Evolutionary conservation across 2,888 invertebrate genomes (phyloP).

Genomic region (Agonopterix alstromeriana): DNA sequence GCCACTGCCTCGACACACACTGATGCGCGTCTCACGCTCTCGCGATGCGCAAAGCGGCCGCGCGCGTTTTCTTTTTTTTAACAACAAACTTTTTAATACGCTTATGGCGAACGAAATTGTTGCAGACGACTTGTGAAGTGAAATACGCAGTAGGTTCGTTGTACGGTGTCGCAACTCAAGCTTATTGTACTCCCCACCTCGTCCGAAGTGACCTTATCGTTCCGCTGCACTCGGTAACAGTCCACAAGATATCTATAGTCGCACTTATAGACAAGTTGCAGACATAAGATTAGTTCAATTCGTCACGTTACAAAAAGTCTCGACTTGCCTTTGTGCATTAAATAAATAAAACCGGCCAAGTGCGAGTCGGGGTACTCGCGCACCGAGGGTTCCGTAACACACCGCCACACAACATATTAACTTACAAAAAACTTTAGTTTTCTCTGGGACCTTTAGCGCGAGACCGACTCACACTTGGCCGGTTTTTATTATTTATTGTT

Average conservation of each 20-base stretch:
- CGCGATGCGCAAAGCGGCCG: constrained; percentile 42
- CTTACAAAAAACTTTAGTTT: too few species aligned
- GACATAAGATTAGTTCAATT: too few species aligned
- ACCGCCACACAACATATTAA: too few species aligned
- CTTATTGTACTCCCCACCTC: constrained; percentile 56
- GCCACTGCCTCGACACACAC: constrained; percentile 49
- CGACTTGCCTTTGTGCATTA: too few species aligned
- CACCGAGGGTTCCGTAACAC: too few species aligned
- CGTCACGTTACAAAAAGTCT: too few species aligned
- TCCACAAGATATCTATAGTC: constrained; percentile 13
- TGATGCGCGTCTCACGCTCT: constrained; percentile 24
- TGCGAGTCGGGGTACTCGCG: too few species aligned
- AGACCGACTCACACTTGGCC: too few species aligned
- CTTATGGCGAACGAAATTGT: constrained; percentile 19
- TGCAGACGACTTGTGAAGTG: constrained; percentile 16
- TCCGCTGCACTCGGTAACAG: constrained; percentile 58
- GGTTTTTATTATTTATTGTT: too few species aligned
- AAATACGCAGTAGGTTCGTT: constrained; percentile 10
- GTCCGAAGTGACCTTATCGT: constrained; percentile 62
- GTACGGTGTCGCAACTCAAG: constrained; percentile 37
- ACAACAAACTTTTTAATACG: constrained; percentile 30
- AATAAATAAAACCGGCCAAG: too few species aligned
- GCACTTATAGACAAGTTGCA: neutral
- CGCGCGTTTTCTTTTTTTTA: constrained; percentile 43
- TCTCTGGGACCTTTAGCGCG: too few species aligned